Evolutionary conservation across 2,888 invertebrate species (phyloP).

Genomic region (Cataglyphis cursor): DNA sequence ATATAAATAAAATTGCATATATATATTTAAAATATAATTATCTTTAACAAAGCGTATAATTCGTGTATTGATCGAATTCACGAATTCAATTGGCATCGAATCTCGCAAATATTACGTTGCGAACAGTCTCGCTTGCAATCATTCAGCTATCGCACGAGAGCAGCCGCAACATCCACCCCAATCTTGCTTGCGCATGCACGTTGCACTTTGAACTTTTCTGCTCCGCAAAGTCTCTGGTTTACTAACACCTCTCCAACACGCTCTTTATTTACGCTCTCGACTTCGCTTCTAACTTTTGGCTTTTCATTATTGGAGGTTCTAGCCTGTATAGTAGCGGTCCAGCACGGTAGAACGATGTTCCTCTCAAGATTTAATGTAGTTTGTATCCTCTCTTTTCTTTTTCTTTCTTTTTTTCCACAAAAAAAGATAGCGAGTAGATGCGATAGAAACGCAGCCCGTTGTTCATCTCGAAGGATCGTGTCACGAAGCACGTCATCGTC

Average conservation of each 20-base stretch:
- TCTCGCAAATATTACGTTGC: slow-evolving; percentile 22
- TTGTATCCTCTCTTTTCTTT: slow-evolving; percentile 15
- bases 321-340: slow-evolving; percentile 25
- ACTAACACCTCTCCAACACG: slow-evolving; percentile 28
- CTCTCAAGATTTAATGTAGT: slow-evolving; percentile 34
- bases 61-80: background rate
- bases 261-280: slow-evolving; percentile 52
- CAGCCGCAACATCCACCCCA: background rate
- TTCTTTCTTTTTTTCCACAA: slow-evolving; percentile 7
- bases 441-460: slow-evolving; percentile 32
- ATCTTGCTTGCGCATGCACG: slow-evolving; percentile 31
- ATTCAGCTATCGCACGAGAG: background rate
- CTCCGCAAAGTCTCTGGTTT: slow-evolving; percentile 36
- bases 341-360: slow-evolving; percentile 47
- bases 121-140: slow-evolving; percentile 12
- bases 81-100: slow-evolving; percentile 6
- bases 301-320: slow-evolving; percentile 36
- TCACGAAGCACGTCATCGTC: slow-evolving; percentile 44
- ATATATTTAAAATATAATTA: background rate
- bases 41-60: background rate
- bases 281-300: slow-evolving; percentile 62
- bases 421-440: slow-evolving; percentile 26
- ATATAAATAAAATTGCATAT: background rate
- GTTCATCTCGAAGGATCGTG: slow-evolving; percentile 27
- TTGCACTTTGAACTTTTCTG: slow-evolving; percentile 43